Percentiles rank a stretch among this genome's conserved stretches.
Evolutionary conservation across 2,888 invertebrate species (phyloP).

Genomic region (Deilephila elpenor): DNA sequence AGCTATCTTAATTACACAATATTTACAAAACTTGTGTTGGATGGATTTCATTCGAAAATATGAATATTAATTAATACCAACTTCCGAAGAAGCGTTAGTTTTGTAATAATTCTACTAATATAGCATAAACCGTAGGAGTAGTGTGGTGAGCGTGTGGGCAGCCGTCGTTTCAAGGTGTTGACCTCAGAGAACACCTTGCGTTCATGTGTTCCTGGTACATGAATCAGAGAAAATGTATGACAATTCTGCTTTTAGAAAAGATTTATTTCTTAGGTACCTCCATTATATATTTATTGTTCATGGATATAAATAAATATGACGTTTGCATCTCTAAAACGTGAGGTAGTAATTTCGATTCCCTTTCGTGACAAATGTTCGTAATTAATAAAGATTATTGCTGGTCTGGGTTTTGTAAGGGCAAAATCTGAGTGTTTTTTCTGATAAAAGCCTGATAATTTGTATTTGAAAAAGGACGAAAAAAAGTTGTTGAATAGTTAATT

Average conservation of each 20-base stretch:
- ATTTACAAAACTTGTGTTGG: slow-evolving; percentile 10
- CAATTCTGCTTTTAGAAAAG: background rate
- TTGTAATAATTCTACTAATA: slow-evolving; percentile 22
- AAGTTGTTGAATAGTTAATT: no score
- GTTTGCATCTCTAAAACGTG: no score
- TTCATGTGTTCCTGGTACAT: slow-evolving; percentile 22
- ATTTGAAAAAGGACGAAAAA: no score
- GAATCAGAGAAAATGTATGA: slow-evolving; percentile 7
- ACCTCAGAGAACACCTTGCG: slow-evolving; percentile 26
- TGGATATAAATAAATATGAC: no score
- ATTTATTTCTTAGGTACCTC: background rate
- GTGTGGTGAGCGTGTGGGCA: slow-evolving; percentile 22
- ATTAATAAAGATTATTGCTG: no score
- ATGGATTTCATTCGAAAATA: background rate
- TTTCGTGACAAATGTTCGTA: no score
- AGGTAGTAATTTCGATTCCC: no score
- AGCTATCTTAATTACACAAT: background rate
- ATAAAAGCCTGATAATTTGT: no score
- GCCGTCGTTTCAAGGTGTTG: slow-evolving; percentile 26
- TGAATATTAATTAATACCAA: slow-evolving; percentile 2
- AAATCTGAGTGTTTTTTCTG: no score
- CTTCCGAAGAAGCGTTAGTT: slow-evolving; percentile 26
- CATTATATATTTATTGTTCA: no score
- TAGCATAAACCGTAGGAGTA: slow-evolving; percentile 21
- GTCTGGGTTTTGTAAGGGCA: no score